A percentile compares a stretch with the other conserved stretches of the same genome.
phyloP scores from a whole-genome alignment of 2,113 vertebrate genomes.

The Sturnus vulgaris region DNA sequence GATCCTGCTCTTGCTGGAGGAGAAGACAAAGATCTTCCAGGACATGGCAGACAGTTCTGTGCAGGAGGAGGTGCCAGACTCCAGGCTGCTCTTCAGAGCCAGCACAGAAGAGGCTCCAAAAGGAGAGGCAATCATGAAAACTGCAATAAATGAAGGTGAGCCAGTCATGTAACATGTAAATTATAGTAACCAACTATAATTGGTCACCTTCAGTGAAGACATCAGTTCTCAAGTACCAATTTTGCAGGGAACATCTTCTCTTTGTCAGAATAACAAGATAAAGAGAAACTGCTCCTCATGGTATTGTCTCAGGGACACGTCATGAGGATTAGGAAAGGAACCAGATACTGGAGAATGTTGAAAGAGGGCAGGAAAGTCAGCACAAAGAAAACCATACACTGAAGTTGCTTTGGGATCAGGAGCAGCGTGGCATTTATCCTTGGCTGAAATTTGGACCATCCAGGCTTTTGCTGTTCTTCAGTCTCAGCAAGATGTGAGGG shows the following conservation, averaged over 20 bases:
- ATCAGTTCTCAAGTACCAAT: not conserved
- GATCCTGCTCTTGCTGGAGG: conserved; percentile 86
- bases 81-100: conserved; percentile 83
- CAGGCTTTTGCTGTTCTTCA: not conserved
- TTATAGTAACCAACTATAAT: not conserved
- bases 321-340: not conserved
- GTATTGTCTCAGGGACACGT: not conserved
- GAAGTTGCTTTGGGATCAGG: not conserved
- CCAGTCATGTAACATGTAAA: not conserved
- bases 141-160: conserved; percentile 90
- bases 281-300: not conserved
- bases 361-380: not conserved
- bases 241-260: not conserved
- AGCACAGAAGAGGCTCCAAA: conserved; percentile 82
- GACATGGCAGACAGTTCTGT: conserved; percentile 83
- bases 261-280: not conserved
- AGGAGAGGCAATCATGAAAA: conserved; percentile 88
- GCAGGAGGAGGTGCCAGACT: conserved; percentile 67
- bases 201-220: not conserved
- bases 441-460: not conserved
- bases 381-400: not conserved
- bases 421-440: not conserved
- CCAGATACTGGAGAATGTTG: not conserved
- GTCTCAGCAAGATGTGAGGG: not conserved
- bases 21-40: conserved; percentile 89